These are phyloP conservation scores for Myotis myotis DNA, from an alignment of 2,797 vertebrate species.

Conservation along the genomic window DNA sequence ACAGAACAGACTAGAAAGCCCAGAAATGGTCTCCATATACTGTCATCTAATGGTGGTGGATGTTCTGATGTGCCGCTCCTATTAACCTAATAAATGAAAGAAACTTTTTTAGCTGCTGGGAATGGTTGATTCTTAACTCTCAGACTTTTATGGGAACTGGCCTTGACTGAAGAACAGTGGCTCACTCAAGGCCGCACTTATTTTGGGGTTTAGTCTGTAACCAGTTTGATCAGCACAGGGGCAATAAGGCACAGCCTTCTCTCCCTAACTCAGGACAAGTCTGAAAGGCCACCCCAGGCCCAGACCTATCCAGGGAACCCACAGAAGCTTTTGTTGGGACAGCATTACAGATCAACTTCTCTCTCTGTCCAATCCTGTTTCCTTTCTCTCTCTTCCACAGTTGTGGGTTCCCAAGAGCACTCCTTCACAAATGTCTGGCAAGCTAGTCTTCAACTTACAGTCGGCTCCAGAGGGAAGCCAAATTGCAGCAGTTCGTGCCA, in stretches of 20 bases:
- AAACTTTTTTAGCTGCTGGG: neutral
- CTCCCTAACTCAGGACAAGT: neutral
- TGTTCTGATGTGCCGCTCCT: neutral
- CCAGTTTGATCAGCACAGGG: neutral
- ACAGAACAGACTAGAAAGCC: neutral
- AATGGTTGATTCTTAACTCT: neutral
- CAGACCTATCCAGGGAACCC: neutral
- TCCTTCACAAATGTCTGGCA: slow-evolving; percentile 39
- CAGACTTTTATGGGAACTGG: neutral
- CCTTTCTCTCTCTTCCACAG: neutral
- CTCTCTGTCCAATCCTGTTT: neutral
- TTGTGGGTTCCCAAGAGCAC: neutral
- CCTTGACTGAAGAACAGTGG: neutral
- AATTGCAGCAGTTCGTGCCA: slow-evolving; percentile 3
- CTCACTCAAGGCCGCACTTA: neutral
- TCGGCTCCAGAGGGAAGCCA: neutral
- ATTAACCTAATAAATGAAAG: neutral
- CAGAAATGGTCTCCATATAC: neutral
- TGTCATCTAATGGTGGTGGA: neutral
- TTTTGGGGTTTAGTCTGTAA: neutral
- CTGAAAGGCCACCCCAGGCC: neutral
- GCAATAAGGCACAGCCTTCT: fast-evolving
- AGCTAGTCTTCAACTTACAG: slow-evolving; percentile 16
- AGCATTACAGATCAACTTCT: neutral
- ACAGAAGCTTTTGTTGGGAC: neutral